phyloP scores from a whole-genome alignment of 1,140 invertebrate species.

The Aporrectodea caliginosa region DNA sequence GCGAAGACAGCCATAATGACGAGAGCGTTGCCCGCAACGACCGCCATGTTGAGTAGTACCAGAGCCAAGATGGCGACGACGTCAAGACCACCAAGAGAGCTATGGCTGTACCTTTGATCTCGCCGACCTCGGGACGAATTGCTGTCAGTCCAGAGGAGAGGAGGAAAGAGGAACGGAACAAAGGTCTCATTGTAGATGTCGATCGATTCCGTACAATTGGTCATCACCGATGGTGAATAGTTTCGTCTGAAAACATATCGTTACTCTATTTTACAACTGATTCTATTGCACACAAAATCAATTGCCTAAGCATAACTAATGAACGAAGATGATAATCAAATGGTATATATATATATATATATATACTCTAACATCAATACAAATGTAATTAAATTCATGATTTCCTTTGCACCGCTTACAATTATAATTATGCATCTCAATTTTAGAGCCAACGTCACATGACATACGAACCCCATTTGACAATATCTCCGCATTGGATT shows the following conservation, averaged over 20 bases:
- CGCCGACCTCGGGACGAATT: background rate
- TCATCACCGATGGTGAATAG: background rate
- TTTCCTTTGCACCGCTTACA: too few species aligned
- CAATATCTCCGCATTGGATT: too few species aligned
- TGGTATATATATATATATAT: too few species aligned
- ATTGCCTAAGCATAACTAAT: too few species aligned
- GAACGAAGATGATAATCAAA: too few species aligned
- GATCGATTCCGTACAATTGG: background rate
- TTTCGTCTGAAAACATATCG: background rate
- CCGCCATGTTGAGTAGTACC: slow-evolving; percentile 62
- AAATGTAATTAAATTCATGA: too few species aligned
- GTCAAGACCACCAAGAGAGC: background rate
- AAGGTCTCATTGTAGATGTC: background rate
- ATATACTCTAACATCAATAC: too few species aligned
- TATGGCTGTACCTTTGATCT: background rate
- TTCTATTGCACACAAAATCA: too few species aligned
- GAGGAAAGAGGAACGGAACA: background rate
- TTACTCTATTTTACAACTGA: background rate
- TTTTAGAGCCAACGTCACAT: too few species aligned
- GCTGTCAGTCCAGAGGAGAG: background rate
- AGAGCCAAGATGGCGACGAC: background rate
- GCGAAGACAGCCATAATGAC: slow-evolving; percentile 79
- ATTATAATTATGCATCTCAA: too few species aligned
- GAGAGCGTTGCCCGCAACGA: slow-evolving; percentile 81
- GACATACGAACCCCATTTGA: too few species aligned